Conservation (phyloP, 2,888 invertebrate genomes). For the Leucophenga maculata region DNA sequence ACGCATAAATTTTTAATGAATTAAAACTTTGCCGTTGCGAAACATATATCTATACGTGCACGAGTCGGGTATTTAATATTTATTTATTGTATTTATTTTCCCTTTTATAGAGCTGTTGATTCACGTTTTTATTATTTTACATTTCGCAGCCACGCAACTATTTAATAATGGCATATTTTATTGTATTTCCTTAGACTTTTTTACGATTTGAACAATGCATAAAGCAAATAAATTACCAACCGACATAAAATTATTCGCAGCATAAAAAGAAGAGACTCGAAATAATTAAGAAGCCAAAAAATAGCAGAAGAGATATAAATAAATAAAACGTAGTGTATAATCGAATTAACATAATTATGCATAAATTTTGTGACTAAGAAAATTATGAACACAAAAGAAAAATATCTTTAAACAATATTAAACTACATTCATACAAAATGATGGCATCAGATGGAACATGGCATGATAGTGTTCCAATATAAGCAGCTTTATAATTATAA, state of each 20-base stretch:
- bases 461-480: constrained; percentile 13
- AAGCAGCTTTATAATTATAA: constrained; percentile 34
- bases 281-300: constrained; percentile 19
- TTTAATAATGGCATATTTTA: neutral
- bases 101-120: neutral
- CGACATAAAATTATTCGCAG: neutral
- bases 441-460: neutral
- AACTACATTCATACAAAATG: constrained; percentile 14
- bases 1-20: constrained; percentile 17
- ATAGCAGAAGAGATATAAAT: constrained; percentile 4
- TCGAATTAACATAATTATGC: constrained; percentile 15
- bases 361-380: constrained; percentile 15
- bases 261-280: neutral
- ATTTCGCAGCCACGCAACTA: constrained; percentile 3
- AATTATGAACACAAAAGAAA: constrained; percentile 9
- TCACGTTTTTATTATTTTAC: neutral
- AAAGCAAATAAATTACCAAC: constrained; percentile 5
- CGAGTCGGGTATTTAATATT: constrained; percentile 14
- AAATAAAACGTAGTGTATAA: constrained; percentile 6
- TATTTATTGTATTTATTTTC: constrained; percentile 5
- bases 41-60: no score
- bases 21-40: constrained; percentile 18
- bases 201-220: constrained; percentile 3
- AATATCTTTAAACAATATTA: constrained; percentile 27
- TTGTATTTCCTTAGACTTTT: constrained; percentile 5